Evolutionary conservation across 2,888 invertebrate species (phyloP), one percentile per base, ranked within the genome.

Genomic region (Aporophyla lueneburgensis): DNA sequence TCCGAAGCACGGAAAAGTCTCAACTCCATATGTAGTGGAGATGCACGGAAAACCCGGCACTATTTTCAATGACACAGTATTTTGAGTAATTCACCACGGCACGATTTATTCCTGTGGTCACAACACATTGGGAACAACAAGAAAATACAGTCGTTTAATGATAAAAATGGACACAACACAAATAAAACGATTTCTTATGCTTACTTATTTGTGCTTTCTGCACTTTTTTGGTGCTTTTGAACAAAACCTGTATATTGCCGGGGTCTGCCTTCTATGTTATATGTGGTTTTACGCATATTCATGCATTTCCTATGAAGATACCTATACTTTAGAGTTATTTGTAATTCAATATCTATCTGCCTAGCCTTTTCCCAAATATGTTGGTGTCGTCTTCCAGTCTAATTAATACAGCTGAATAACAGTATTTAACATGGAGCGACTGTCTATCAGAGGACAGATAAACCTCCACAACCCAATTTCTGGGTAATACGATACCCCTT

Each of bases 211-310:
- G 54, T 51, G 59, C 49, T 79, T 53, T 12, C 9, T 75, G 24
- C 59, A 69, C 59, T 66, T 16, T 72, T 27, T 53, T 43, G 21
- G 67, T 74, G 74, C 62, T 63, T 80, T 0, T 10, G 4, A 40
- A n/a, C 67, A 59, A n/a, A 80, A 43, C 62, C 67, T 80, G 74
- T 80, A 53, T 79, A 80, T 33, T 53, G 40, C 74, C 74, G 14
- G 24, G 56, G 40, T 49, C 16, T 40, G 54, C 49, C 56, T 67
- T 40, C 4, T 56, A 2, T 67, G 40, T 67, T 56, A 3, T 66
- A 33, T 66, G 21, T 66, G 5, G 9, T 33, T 66, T 16, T 10
- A 33, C 1, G n/a, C 16, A n/a, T 51, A 51, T 51, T 51, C 21
- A 1, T 51, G 14, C 9, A 66, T 51, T 51, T 27, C 12, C 19